Evolutionary conservation across 2,113 vertebrate species (phyloP).

Genomic region (Dissostichus mawsoni): DNA sequence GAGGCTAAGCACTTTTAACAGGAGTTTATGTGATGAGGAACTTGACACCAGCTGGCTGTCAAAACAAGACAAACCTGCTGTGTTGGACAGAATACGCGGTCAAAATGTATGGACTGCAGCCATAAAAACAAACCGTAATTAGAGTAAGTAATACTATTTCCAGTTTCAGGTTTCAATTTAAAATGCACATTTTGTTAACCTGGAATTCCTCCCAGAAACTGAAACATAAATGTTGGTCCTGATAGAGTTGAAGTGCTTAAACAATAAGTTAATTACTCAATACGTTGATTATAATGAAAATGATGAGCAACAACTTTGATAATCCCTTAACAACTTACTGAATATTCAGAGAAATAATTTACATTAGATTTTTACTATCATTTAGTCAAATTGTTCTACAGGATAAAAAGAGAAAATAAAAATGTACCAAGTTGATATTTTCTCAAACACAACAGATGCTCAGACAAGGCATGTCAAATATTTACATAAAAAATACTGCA

Average conservation of each 20-base stretch:
- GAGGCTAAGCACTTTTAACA: slow-evolving; percentile 34
- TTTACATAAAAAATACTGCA: not conserved
- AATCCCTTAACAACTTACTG: not conserved
- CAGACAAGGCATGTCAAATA: not conserved
- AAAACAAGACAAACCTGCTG: slow-evolving; percentile 34
- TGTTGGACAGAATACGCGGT: slow-evolving; percentile 27
- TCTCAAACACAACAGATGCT: not conserved
- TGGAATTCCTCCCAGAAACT: not conserved
- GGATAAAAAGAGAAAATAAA: not conserved
- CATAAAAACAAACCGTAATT: slow-evolving; percentile 6
- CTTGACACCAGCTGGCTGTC: slow-evolving; percentile 32
- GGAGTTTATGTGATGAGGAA: slow-evolving; percentile 34
- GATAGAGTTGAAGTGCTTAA: not conserved
- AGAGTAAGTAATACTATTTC: not conserved
- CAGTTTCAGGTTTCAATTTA: not conserved
- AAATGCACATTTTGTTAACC: not conserved
- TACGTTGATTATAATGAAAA: not conserved
- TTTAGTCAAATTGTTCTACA: not conserved
- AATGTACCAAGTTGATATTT: not conserved
- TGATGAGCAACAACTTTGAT: not conserved
- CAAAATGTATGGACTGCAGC: not conserved
- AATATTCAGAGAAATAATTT: not conserved
- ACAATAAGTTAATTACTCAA: not conserved
- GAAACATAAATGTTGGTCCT: not conserved
- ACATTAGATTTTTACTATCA: not conserved